Base-by-base conservation (phyloP, 2,797 vertebrate genomes). In the Myotis pilosus region DNA sequence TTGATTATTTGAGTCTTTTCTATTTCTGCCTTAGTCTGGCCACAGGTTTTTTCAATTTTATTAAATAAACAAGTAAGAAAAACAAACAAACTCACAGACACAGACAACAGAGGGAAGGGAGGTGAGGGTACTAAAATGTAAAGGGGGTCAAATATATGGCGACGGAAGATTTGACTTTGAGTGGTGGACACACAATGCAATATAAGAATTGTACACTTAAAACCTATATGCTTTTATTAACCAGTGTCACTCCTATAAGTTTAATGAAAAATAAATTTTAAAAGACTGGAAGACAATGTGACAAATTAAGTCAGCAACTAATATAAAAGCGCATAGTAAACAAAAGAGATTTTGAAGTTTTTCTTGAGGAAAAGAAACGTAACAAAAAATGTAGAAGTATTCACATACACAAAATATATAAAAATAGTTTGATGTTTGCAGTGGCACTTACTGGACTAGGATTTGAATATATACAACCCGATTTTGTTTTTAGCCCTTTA, bases 401-500 rank as follows among this genome's bases (percentile, higher is more conserved):
- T 4, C 3, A 44, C 2, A 36, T 7, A 49, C 7, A 33, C 9
- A 87, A 49, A 75, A 79, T 17, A 71, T 22, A 51, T 72, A 23
- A 53, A 82, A 89, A 38, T 33, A 72, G 0, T 71, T 55, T 91
- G 44, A 55, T 78, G 23, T 72, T 93, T 87, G 13, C 12, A 94
- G 25, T 80, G 49, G 15, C 3, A 36, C 69, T 17, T 57, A 87
- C 69, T 85, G 38, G 83, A 64, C 72, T 60, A 55, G 25, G 22
- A 51, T 33, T 80, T 17, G 36, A 47, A 76, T 44, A 28, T 51
- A 69, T 84, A 7, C 8, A 84, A 36, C 8, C n/a, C 17, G 1
- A 75, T 91, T 91, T 96, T 44, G 20, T 36, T 75, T 72, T 69
- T 64, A 92, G 49, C 8, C 53, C 36, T 83, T 76, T 62, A 88